Percentiles rank a stretch among this genome's conserved stretches.
These are phyloP conservation scores for Pollenia griseotomentosa DNA, from an alignment of 2,888 invertebrate genomes.

Conservation along the genomic window DNA sequence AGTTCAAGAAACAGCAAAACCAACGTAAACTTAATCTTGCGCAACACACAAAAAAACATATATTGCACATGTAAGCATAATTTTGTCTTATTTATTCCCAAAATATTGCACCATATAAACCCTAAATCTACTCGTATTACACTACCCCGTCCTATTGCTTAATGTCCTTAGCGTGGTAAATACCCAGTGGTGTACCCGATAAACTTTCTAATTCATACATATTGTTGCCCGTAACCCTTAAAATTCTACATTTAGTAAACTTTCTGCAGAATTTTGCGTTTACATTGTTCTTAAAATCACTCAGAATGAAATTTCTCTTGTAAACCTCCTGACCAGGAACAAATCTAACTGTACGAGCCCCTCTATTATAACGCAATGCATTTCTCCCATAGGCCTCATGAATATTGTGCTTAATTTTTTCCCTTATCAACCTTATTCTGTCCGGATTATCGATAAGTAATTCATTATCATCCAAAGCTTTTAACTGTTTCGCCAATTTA, in stretches of 20 bases:
- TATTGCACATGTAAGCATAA: neutral
- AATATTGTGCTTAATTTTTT: conserved; percentile 22
- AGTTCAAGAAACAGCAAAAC: neutral
- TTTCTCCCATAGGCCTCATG: conserved; percentile 49
- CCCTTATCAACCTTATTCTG: neutral
- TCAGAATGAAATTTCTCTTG: conserved; percentile 42
- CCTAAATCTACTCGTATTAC: no score
- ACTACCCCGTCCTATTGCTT: no score
- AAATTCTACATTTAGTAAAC: conserved; percentile 55
- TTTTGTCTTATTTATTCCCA: neutral
- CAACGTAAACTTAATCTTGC: neutral
- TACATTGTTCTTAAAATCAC: conserved; percentile 36
- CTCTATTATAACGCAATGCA: conserved; percentile 37
- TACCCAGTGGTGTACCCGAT: neutral
- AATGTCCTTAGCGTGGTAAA: no score
- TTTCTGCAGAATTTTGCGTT: conserved; percentile 53
- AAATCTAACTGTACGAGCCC: conserved; percentile 19
- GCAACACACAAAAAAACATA: neutral
- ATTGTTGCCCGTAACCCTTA: conserved; percentile 21
- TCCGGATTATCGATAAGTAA: neutral
- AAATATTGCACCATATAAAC: no score
- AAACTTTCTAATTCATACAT: conserved; percentile 51
- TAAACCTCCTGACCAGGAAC: conserved; percentile 52
- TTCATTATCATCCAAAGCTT: conserved; percentile 43
- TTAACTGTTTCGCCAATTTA: conserved; percentile 42